Evolutionary conservation across 1,140 invertebrate genomes (phyloP), one percentile per base, ranked within the genome.

Genomic region (Lepidotrigona ventralis): DNA sequence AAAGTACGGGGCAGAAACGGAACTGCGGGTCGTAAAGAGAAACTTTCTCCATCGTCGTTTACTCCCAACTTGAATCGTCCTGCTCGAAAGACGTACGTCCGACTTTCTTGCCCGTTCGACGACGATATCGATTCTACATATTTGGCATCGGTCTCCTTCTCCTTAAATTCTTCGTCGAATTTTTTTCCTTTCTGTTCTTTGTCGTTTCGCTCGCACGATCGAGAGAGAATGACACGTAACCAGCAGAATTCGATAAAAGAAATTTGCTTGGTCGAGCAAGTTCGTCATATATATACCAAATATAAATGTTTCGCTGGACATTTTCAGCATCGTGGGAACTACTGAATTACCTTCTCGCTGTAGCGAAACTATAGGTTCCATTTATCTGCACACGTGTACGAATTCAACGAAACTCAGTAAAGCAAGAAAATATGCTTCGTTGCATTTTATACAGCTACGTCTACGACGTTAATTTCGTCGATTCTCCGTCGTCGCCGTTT

Each of bases 301-400:
- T 87, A 80, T 88, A 88, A 88, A 26, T n/a, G 74, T 86, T 83
- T 86, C 72, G 74, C 69, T 72, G 74, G 81, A 83, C 66, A 73
- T 79, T 79, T 75, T 81, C 81, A 26, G 86, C 70, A 74, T 69
- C 78, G 51, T 58, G 80, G 33, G 58, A 76, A n/a, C n/a, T 23
- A 21, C 63, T 54, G 63, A 46, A n/a, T 58, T 19, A 26, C 2
- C 70, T 11, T 26, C 51, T 29, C 33, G n/a, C 33, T 4, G 9
- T 54, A 46, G 21, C 46, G 64, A 84, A 75, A 81, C 81, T 33
- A 33, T 33, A 33, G 33, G 58, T 84, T 23, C 54, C 29, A 71
- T 66, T 56, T 54, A 54, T 12, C 86, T 85, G 60, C 17, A 19
- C 19, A 9, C 46, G 23, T 64, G 2, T 64, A 26, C 51, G 19